Conservation (phyloP, 2,113 vertebrate genomes). For the Phrynosoma blainvillii region DNA sequence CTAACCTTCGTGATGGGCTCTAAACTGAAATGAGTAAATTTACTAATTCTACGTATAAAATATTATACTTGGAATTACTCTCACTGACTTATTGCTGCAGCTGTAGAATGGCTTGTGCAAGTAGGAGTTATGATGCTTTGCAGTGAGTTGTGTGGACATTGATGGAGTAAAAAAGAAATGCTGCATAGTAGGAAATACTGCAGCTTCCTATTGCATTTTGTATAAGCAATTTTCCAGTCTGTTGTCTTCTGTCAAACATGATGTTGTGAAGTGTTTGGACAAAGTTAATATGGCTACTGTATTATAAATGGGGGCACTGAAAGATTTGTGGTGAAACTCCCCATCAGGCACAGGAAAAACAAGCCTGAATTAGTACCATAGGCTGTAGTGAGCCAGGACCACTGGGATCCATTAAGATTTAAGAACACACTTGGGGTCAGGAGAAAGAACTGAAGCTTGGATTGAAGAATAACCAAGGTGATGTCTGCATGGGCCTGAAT, state of each 20-base stretch:
- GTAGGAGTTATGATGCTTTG: conserved; percentile 22
- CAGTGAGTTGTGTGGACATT: conserved; percentile 15
- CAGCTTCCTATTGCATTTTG: conserved; percentile 67
- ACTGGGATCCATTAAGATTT: too few relatives aligned
- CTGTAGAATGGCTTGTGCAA: background rate
- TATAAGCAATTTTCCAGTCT: conserved; percentile 74
- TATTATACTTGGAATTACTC: background rate
- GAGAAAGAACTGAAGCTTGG: background rate
- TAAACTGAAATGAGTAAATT: background rate
- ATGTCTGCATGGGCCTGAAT: too few relatives aligned
- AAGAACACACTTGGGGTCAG: background rate
- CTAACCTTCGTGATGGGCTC: background rate
- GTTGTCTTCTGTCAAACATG: conserved; percentile 73
- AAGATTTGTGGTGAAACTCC: conserved; percentile 59
- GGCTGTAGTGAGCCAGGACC: background rate
- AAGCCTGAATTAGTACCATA: background rate
- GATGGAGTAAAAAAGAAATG: conserved; percentile 46
- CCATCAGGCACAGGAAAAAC: conserved; percentile 55
- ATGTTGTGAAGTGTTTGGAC: conserved; percentile 74
- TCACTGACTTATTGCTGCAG: background rate
- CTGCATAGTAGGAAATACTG: conserved; percentile 63
- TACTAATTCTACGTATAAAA: background rate
- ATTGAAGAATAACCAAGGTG: background rate
- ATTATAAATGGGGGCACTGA: conserved; percentile 66
- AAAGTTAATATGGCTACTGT: conserved; percentile 70